These are phyloP conservation scores for Axis porcinus DNA, from an alignment of 2,113 vertebrate species.

Conservation along the genomic window DNA sequence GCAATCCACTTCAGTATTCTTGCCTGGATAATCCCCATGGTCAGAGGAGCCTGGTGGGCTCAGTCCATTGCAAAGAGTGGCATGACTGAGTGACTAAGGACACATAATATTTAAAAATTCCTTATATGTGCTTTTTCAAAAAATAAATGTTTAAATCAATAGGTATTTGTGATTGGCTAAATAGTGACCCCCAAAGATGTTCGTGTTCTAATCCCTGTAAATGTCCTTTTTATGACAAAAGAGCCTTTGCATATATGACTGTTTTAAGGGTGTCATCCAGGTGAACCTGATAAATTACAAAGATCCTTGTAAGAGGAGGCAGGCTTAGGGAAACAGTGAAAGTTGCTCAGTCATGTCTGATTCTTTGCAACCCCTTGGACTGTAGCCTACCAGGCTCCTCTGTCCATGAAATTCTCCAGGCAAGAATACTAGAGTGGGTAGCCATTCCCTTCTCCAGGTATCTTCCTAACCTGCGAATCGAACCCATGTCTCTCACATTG, in stretches of 20 bases:
- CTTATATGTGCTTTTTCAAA: not conserved
- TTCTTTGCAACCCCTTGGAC: not conserved
- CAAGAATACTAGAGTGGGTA: not conserved
- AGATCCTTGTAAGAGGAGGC: not conserved
- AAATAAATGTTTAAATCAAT: not conserved
- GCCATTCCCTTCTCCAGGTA: not conserved
- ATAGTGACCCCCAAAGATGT: not conserved
- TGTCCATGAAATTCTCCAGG: not conserved
- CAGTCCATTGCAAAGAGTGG: not conserved
- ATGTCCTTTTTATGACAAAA: not conserved
- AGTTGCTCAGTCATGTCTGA: not conserved
- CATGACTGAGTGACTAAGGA: not conserved
- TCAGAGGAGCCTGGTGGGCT: not conserved
- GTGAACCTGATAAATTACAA: not conserved
- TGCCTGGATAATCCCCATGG: not conserved
- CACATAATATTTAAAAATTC: not conserved
- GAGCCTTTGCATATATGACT: not conserved
- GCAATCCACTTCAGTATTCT: not conserved
- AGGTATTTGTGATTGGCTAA: not conserved
- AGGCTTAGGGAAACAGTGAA: not conserved
- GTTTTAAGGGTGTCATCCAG: not conserved
- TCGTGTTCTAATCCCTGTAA: not conserved
- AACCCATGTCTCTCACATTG: accelerated
- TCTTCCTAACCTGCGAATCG: accelerated
- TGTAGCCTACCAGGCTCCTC: not conserved